Percentiles rank a stretch among this genome's conserved stretches.
Evolutionary conservation across 2,113 vertebrate genomes (phyloP).

Genomic region (Hystrix cristata): DNA sequence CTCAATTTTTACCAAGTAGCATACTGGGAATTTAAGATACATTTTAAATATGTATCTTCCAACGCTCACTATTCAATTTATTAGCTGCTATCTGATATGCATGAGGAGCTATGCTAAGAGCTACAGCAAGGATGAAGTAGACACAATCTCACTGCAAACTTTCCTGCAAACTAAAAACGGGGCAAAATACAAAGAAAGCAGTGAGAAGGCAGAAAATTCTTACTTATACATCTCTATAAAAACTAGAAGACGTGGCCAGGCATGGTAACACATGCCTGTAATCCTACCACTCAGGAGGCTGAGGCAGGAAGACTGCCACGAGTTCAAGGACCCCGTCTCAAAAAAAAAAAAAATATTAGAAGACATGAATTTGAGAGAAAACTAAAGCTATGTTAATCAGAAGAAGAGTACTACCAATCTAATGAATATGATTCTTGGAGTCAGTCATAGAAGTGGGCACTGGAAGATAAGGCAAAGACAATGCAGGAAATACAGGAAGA

Average conservation of each 20-base stretch:
- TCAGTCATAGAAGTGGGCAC: conserved; percentile 5
- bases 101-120: not conserved
- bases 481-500: not conserved
- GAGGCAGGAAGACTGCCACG: no score
- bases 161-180: not conserved
- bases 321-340: no score
- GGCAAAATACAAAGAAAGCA: not conserved
- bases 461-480: not conserved
- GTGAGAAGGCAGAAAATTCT: not conserved
- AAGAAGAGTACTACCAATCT: not conserved
- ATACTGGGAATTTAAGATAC: not conserved
- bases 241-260: not conserved
- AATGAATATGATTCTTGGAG: not conserved
- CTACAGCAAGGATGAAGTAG: not conserved
- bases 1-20: conserved; percentile 19
- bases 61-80: conserved; percentile 2
- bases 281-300: no score
- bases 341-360: conserved; percentile 2
- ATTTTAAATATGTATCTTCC: not conserved
- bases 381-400: conserved; percentile 13
- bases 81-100: not conserved
- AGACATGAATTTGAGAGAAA: not conserved
- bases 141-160: not conserved
- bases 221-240: not conserved
- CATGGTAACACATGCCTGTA: no score